Evolutionary conservation across 2,113 vertebrate genomes (phyloP).

Genomic region (Buteo buteo): DNA sequence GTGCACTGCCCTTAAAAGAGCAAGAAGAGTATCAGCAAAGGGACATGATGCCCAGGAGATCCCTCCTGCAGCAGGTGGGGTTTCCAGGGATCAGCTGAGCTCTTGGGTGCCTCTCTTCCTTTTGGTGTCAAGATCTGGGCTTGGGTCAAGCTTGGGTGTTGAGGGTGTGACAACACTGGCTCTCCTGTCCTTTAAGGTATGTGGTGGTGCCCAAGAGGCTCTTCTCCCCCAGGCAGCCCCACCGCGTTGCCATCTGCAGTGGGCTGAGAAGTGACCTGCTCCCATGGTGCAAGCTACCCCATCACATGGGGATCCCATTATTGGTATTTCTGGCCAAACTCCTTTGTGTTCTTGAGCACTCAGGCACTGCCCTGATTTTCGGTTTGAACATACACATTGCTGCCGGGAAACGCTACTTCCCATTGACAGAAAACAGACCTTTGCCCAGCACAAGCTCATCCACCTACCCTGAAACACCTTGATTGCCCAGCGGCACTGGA

Average conservation of each 20-base stretch:
- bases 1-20: constrained; percentile 64
- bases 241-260: background rate
- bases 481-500: constrained; percentile 83
- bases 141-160: background rate
- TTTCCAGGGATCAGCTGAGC: background rate
- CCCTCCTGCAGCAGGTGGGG: background rate
- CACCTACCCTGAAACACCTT: constrained; percentile 79
- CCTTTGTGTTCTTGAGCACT: background rate
- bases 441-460: background rate
- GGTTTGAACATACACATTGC: background rate
- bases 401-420: background rate
- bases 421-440: background rate
- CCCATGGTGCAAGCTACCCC: background rate
- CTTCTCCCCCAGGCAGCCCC: background rate
- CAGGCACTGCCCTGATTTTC: background rate
- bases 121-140: background rate
- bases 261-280: background rate
- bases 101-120: background rate
- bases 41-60: background rate
- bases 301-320: background rate
- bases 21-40: background rate
- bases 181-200: background rate
- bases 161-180: background rate
- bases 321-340: background rate
- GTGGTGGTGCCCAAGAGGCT: background rate